Percentiles rank a stretch among this genome's conserved stretches.
These are phyloP conservation scores for Clinocottus analis DNA, from an alignment of 2,113 vertebrate genomes.

Conservation along the genomic window DNA sequence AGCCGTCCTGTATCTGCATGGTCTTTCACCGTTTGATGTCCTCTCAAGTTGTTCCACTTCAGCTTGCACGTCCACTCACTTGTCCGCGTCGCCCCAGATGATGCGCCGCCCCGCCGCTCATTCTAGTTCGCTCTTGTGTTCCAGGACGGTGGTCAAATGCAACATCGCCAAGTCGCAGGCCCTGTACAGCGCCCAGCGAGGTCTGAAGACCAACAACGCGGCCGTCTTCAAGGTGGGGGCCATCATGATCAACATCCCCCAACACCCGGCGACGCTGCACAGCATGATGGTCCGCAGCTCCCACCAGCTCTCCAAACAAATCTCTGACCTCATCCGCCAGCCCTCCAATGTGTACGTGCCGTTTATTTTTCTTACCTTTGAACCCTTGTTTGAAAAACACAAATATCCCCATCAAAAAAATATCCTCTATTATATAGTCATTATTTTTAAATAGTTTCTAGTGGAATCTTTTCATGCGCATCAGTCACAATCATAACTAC, in stretches of 20 bases:
- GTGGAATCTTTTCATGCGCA: too few species aligned
- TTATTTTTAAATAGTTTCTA: too few species aligned
- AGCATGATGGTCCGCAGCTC: slow-evolving; percentile 99
- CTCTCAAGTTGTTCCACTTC: slow-evolving; percentile 9
- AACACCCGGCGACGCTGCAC: slow-evolving; percentile 96
- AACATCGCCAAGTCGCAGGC: slow-evolving; percentile 99
- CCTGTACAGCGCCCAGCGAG: slow-evolving; percentile 95
- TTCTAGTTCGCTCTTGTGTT: slow-evolving; percentile 14
- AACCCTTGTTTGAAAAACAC: background rate
- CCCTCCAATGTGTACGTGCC: slow-evolving; percentile 88
- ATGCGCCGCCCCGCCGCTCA: background rate
- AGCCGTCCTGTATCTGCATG: slow-evolving; percentile 58
- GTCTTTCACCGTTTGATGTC: slow-evolving; percentile 32
- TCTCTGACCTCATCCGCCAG: slow-evolving; percentile 98
- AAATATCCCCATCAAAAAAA: too few species aligned
- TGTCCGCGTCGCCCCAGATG: background rate
- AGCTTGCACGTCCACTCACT: slow-evolving; percentile 19
- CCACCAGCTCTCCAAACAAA: slow-evolving; percentile 99
- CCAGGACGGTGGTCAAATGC: slow-evolving; percentile 98
- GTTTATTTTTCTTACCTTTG: background rate
- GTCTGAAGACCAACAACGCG: slow-evolving; percentile 94
- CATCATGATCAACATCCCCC: slow-evolving; percentile 98
- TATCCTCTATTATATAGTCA: too few species aligned
- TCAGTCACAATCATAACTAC: too few species aligned
- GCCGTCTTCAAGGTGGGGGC: slow-evolving; percentile 96